These are phyloP conservation scores for Luscinia megarhynchos DNA, from an alignment of 2,797 vertebrate species.

Conservation along the genomic window DNA sequence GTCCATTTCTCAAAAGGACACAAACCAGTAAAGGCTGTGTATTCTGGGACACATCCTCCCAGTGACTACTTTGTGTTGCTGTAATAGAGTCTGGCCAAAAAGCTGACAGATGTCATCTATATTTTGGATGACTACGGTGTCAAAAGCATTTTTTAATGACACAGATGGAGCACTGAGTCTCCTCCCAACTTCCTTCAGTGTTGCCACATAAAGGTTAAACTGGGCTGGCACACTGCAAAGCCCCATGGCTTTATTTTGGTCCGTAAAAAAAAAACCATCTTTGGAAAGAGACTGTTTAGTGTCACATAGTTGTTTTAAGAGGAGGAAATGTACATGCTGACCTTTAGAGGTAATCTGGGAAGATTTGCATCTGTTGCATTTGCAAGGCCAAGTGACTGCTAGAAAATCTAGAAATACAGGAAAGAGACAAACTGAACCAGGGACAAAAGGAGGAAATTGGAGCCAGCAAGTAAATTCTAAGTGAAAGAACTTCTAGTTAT, in stretches of 20 bases:
- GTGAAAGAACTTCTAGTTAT: neutral
- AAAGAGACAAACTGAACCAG: neutral
- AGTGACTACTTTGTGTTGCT: neutral
- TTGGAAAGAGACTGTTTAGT: neutral
- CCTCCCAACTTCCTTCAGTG: neutral
- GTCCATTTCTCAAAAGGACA: neutral
- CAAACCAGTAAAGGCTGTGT: neutral
- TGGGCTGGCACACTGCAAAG: neutral
- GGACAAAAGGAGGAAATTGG: neutral
- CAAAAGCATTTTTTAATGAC: conserved; percentile 48
- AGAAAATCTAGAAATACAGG: conserved; percentile 24
- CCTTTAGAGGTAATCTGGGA: neutral
- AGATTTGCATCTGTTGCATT: neutral
- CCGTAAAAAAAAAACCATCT: neutral
- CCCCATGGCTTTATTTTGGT: neutral
- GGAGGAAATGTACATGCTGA: neutral
- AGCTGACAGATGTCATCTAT: neutral
- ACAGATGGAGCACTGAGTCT: neutral
- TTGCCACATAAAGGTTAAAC: neutral
- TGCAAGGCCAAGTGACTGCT: neutral
- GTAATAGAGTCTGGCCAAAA: neutral
- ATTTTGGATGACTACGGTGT: neutral
- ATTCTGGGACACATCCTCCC: neutral
- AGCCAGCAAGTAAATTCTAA: neutral
- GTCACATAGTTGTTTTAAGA: neutral